A percentile compares a stretch with the other conserved stretches of the same genome.
Conservation (phyloP, 2,113 vertebrate genomes). For the human (Homo sapiens) region DNA sequence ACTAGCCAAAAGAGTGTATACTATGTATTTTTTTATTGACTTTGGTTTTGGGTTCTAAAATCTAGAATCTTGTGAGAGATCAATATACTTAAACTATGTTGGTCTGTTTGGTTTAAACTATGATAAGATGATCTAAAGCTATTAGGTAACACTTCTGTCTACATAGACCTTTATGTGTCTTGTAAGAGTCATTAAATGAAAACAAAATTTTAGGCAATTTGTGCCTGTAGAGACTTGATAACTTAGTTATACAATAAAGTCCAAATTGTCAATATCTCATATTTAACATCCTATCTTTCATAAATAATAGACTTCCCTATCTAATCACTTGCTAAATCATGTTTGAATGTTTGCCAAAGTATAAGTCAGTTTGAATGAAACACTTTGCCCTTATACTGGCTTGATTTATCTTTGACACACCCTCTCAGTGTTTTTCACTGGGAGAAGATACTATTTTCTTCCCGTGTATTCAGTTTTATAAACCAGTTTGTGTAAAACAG, state of each 20-base stretch:
- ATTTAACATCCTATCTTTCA: neutral
- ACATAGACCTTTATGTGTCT: neutral
- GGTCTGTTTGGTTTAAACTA: neutral
- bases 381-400: neutral
- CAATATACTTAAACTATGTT: neutral
- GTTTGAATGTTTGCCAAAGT: neutral
- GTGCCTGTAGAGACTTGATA: neutral
- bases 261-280: neutral
- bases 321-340: neutral
- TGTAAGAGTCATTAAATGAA: slow-evolving; percentile 16
- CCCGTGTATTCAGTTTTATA: neutral
- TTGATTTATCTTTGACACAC: neutral
- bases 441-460: neutral
- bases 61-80: neutral
- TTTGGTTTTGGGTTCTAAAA: slow-evolving; percentile 2
- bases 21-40: neutral
- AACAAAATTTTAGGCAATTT: slow-evolving; percentile 7
- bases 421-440: neutral
- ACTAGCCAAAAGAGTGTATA: neutral
- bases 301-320: neutral
- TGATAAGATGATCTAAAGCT: neutral
- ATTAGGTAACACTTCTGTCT: neutral
- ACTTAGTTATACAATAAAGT: slow-evolving; percentile 7
- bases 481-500: neutral
- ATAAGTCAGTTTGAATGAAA: neutral